Evolutionary conservation across 2,797 vertebrate species (phyloP), one percentile per base, ranked within the genome.

Genomic region (Buceros bicornis): DNA sequence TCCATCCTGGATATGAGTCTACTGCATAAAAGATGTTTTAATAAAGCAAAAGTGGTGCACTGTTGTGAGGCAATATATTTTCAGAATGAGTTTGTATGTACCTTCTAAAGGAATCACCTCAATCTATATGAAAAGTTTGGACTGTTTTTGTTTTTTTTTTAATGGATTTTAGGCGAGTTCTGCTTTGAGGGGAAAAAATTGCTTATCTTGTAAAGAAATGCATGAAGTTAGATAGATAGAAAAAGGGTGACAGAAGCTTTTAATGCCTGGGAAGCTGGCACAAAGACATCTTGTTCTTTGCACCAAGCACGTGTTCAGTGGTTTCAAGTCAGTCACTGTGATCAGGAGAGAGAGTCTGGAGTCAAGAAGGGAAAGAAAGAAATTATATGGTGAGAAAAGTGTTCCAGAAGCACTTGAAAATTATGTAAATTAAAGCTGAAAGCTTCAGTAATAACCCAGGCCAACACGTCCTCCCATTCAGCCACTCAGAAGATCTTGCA

Each of bases 351-450:
- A 85, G 57, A 90, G 5, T 28, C 16, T 77, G 19, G 20, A 89
- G 61, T 82, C 54, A 93, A 57, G 48, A 62, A 83, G 43, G 8
- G 53, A 86, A 93, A 80, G 28, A 33, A 62, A 28, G 48, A 88
- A 87, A 93, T 72, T 90, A 82, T 45, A 48, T 42, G 3, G 47
- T 24, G 13, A 86, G 61, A 88, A 93, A 91, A 94, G 28, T 54
- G 35, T 62, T 70, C 57, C 71, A 72, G 94, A 95, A 93, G 35
- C 58, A 83, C 51, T 92, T 79, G 35, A 74, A 95, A 94, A 78
- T 90, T 6, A 91, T 67, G 69, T 69, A 88, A 95, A 95, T 90
- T 83, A 96, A 82, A 91, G 51, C 47, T 94, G 96, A 95, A 94
- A 92, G 43, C 77, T 70, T 83, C 25, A 4, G 48, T 88, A 91